Evolutionary conservation across 2,797 vertebrate genomes (phyloP), one percentile per base, ranked within the genome.

Genomic region (Sciurus vulgaris): DNA sequence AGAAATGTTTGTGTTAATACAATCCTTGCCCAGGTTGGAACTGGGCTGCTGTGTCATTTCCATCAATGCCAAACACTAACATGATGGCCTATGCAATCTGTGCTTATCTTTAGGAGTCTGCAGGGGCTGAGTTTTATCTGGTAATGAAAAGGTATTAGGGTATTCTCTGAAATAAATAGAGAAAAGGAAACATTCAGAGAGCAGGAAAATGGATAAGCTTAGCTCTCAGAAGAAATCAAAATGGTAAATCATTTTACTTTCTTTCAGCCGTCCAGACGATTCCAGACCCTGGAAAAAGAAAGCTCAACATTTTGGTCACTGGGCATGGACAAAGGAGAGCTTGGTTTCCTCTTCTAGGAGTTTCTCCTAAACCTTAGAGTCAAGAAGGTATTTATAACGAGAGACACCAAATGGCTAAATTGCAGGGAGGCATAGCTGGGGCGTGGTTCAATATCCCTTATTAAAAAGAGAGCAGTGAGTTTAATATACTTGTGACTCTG

Each of bases 111-210:
- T 17, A 47, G 77, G 51, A 73, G 51, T 15, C 12, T 17, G 0
- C 13, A 17, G 83, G 56, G 33, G n/a, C 24, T 74, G 20, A 33
- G 0, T 0, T 30, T 97, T 94, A 49, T 61, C 73, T 89, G 82
- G 82, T n/a, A 96, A 63, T n/a, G 91, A 44, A 96, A 95, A 51
- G 35, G 51, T 73, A 95, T 72, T 35, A 20, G n/a, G 77, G 76
- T 26, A 47, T 92, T 96, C 72, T 85, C 92, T 73, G 33, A 63
- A 74, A 44, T 85, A 89, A 30, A 89, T 12, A 93, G 85, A 92
- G 28, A 89, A 93, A 72, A 96, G 26, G 95, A 97, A 98, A 91
- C 2, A 56, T 96, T 93, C 92, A 89, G 92, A 90, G 88, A 97
- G 69, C 0, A 91, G 81, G 61, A 69, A 91, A 85, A 91, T 6